These are phyloP conservation scores for Lethenteron reissneri DNA, from an alignment of 2,113 vertebrate species.

Conservation along the genomic window DNA sequence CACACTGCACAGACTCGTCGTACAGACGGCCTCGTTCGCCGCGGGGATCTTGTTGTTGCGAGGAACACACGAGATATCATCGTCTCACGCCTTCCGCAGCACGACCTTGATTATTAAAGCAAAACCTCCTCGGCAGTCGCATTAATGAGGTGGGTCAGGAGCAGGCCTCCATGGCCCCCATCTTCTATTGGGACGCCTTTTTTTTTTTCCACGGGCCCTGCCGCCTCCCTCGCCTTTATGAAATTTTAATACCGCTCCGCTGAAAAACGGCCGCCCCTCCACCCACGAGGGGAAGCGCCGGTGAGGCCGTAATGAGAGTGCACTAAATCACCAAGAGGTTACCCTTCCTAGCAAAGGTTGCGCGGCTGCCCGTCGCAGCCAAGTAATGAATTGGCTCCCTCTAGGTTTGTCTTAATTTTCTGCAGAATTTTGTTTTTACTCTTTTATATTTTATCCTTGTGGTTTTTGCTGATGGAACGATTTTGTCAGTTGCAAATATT, in stretches of 20 bases:
- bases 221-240: background rate
- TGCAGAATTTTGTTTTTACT: too few species aligned
- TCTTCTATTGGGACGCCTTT: too few species aligned
- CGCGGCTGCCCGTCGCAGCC: background rate
- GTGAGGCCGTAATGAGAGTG: background rate
- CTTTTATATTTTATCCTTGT: too few species aligned
- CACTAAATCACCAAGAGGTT: conserved; percentile 1
- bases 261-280: background rate
- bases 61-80: too few species aligned
- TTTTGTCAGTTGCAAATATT: too few species aligned
- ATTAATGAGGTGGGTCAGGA: conserved; percentile 2
- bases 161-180: background rate
- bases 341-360: background rate
- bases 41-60: too few species aligned
- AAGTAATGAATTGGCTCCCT: background rate
- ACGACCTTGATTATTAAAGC: too few species aligned
- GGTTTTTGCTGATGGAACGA: too few species aligned
- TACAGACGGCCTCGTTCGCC: too few species aligned
- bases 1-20: too few species aligned
- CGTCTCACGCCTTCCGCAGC: too few species aligned
- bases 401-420: too few species aligned
- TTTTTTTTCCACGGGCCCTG: background rate
- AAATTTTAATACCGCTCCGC: background rate
- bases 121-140: background rate
- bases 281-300: background rate